Percentiles rank a stretch among this genome's conserved stretches.
Evolutionary conservation across 2,113 vertebrate genomes (phyloP).

Genomic region (Anser brachyrhynchus): DNA sequence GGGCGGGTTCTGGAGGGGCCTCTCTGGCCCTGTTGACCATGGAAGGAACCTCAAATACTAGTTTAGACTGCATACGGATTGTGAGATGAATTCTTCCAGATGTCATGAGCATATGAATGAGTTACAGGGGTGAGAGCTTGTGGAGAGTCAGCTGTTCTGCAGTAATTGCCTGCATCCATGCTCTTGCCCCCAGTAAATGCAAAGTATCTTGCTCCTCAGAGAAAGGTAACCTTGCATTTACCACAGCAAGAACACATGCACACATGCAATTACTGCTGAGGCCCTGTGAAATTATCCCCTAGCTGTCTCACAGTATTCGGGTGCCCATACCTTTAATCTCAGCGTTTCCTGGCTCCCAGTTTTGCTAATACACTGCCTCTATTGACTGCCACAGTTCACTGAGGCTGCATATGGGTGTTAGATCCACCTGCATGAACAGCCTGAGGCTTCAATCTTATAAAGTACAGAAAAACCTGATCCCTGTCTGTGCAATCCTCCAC

Average conservation of each 20-base stretch:
- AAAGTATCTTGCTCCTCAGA: not conserved
- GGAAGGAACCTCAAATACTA: not conserved
- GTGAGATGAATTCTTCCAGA: not conserved
- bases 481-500: constrained; percentile 30
- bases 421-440: constrained; percentile 59
- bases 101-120: rapidly evolving
- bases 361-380: constrained; percentile 6
- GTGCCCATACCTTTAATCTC: constrained; percentile 14
- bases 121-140: not conserved
- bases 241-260: not conserved
- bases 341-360: not conserved
- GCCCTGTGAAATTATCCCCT: not conserved
- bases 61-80: not conserved
- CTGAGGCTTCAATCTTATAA: constrained; percentile 34
- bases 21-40: not conserved
- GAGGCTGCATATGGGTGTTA: constrained; percentile 31
- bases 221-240: not conserved
- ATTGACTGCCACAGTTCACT: not conserved
- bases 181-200: not conserved
- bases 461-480: constrained; percentile 53
- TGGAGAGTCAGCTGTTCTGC: not conserved
- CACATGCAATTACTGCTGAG: not conserved
- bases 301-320: not conserved
- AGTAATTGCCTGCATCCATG: not conserved
- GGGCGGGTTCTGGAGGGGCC: not conserved